Evolutionary conservation across 1,140 invertebrate genomes (phyloP), one percentile per base, ranked within the genome.

Genomic region (Neotoxoptera formosana): DNA sequence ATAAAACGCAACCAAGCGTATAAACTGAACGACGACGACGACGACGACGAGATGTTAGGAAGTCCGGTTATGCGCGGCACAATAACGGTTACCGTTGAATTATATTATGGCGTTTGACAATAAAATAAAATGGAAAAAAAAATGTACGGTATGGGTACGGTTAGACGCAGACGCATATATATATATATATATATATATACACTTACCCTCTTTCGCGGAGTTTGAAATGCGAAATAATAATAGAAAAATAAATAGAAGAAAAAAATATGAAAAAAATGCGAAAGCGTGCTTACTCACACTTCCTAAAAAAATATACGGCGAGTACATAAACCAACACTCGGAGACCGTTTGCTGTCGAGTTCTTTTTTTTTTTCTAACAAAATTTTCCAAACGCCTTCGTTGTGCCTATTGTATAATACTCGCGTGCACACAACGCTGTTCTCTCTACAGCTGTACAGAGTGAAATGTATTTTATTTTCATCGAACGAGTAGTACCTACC

Each of bases 21-120:
- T 86, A 86, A 86, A 86, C 84, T 47, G 25, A 47, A 47, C 84
- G 45, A 86, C 41, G n/a, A n/a, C n/a, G 21, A 34, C 36, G 81
- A 41, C 83, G 41, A 84, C 36, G 14, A 41, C 41, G 84, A 47
- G 41, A 86, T 30, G 84, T 47, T 86, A 86, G 41, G 41, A 86
- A 86, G 84, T 86, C 84, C 41, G 84, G 84, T 86, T 47, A 86
- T 86, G 25, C 60, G n/a, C 14, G n/a, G 41, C 36, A 45, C 25
- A 45, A 86, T 86, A 86, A 86, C 84, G 60, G 60, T 76, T 84
- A 84, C 83, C 34, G 81, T 83, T 83, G 81, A 36, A 36, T 83
- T 36, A 83, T 76, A 76, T 76, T 76, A 76, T 76, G 30, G 60
- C 60, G 30, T 76, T 76, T 76, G 60, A 76, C 60, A 76, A 76